A percentile compares a stretch with the other conserved stretches of the same genome.
phyloP scores from a whole-genome alignment of 2,113 vertebrate genomes.

The Pachypanchax playfairii region DNA sequence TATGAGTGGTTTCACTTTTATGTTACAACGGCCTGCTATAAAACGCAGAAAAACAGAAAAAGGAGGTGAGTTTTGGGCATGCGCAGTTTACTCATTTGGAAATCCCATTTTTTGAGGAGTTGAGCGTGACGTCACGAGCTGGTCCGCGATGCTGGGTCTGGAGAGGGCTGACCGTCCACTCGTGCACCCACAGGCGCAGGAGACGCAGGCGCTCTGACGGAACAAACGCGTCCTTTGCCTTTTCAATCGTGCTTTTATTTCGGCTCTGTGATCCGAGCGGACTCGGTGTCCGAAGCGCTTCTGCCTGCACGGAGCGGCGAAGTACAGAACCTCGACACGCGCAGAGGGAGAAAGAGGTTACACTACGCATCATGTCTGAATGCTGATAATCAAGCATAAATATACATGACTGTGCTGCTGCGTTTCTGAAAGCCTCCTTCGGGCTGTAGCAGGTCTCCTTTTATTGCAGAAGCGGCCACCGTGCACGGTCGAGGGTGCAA shows the following conservation, averaged over 20 bases:
- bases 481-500: slow-evolving; percentile 57
- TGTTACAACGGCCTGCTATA: neutral
- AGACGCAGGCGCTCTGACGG: slow-evolving; percentile 46
- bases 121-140: slow-evolving; percentile 75
- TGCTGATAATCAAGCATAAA: slow-evolving; percentile 67
- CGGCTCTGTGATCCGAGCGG: slow-evolving; percentile 37
- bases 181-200: slow-evolving; percentile 68
- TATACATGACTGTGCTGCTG: slow-evolving; percentile 68
- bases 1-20: no score
- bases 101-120: slow-evolving; percentile 28
- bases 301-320: slow-evolving; percentile 29
- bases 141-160: slow-evolving; percentile 56
- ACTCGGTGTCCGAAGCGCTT: slow-evolving; percentile 24
- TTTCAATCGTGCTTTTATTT: slow-evolving; percentile 26
- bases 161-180: slow-evolving; percentile 63
- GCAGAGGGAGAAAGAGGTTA: slow-evolving; percentile 32
- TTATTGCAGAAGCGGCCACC: slow-evolving; percentile 33
- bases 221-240: slow-evolving; percentile 41
- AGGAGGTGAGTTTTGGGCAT: slow-evolving; percentile 54
- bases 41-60: slow-evolving; percentile 53
- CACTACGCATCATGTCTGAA: slow-evolving; percentile 69
- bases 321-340: slow-evolving; percentile 42
- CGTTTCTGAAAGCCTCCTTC: slow-evolving; percentile 61
- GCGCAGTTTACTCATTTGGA: slow-evolving; percentile 43
- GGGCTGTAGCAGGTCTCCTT: slow-evolving; percentile 52